These are phyloP conservation scores for Dicranocentrus wangi DNA, from an alignment of 2,888 invertebrate genomes.

Conservation along the genomic window DNA sequence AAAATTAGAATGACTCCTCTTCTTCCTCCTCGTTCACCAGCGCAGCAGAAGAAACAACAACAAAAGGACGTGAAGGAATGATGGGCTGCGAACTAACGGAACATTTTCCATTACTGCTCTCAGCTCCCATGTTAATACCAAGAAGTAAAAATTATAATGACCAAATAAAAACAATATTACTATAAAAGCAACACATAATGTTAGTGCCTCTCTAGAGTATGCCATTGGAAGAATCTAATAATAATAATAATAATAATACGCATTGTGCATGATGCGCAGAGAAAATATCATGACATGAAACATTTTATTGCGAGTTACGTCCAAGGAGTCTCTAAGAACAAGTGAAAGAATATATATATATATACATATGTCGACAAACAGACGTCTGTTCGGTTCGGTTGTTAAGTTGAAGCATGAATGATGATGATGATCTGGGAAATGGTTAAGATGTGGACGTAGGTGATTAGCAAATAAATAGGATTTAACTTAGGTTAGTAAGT, in stretches of 20 bases:
- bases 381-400: neutral
- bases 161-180: neutral
- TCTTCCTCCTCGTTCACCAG: too few relatives aligned
- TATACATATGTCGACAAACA: too few relatives aligned
- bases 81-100: constrained; percentile 21
- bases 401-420: neutral
- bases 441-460: too few relatives aligned
- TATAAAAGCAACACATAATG: neutral
- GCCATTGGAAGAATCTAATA: neutral
- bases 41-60: neutral
- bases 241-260: neutral
- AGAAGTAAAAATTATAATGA: constrained; percentile 11
- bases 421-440: too few relatives aligned
- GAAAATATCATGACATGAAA: neutral
- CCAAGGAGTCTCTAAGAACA: too few relatives aligned
- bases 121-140: neutral
- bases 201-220: too few relatives aligned
- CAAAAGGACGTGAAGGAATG: constrained; percentile 5
- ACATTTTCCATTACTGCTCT: constrained; percentile 41
- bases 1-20: neutral
- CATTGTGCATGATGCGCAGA: neutral
- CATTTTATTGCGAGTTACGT: too few relatives aligned
- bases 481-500: neutral
- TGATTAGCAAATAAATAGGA: constrained; percentile 16
- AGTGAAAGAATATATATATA: neutral